Percentiles rank a stretch among this genome's conserved stretches.
phyloP scores from a whole-genome alignment of 2,888 invertebrate species.

The Chloroclysta siterata region DNA sequence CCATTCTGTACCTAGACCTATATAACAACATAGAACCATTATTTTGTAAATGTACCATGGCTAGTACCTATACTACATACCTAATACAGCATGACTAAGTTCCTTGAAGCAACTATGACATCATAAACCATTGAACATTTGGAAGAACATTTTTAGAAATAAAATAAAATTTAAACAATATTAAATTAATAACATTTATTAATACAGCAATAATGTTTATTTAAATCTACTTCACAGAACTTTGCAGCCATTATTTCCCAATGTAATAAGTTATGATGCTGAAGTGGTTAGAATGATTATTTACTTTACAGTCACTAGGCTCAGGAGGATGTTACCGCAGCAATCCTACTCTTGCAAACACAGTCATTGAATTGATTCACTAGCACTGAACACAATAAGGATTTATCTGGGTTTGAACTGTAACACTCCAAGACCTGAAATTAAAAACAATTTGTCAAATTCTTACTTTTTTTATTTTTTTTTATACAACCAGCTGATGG shows the following conservation, averaged over 20 bases:
- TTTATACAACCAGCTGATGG: too few species aligned
- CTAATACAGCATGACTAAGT: background rate
- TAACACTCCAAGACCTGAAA: slow-evolving; percentile 80
- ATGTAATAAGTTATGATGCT: slow-evolving; percentile 35
- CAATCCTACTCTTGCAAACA: slow-evolving; percentile 78
- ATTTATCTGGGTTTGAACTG: slow-evolving; percentile 73
- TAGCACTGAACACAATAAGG: slow-evolving; percentile 77
- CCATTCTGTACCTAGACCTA: too few species aligned
- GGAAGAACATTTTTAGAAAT: slow-evolving; percentile 2
- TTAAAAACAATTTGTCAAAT: background rate
- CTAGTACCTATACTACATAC: too few species aligned
- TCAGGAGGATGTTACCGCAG: slow-evolving; percentile 73
- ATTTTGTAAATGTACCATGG: too few species aligned
- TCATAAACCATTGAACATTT: background rate
- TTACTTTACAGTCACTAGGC: slow-evolving; percentile 52
- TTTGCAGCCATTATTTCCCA: slow-evolving; percentile 48
- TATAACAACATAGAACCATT: too few species aligned
- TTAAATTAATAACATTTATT: slow-evolving; percentile 79
- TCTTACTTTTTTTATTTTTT: background rate
- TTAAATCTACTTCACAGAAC: slow-evolving; percentile 71
- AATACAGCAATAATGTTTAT: slow-evolving; percentile 75
- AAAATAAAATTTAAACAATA: slow-evolving; percentile 42
- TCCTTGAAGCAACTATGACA: background rate
- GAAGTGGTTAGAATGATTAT: slow-evolving; percentile 46
- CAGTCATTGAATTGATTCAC: slow-evolving; percentile 83